Base-by-base conservation (phyloP, 30 jellyfish, hydroid and myxozoan genomes). In the Cassiopea xamachana region DNA sequence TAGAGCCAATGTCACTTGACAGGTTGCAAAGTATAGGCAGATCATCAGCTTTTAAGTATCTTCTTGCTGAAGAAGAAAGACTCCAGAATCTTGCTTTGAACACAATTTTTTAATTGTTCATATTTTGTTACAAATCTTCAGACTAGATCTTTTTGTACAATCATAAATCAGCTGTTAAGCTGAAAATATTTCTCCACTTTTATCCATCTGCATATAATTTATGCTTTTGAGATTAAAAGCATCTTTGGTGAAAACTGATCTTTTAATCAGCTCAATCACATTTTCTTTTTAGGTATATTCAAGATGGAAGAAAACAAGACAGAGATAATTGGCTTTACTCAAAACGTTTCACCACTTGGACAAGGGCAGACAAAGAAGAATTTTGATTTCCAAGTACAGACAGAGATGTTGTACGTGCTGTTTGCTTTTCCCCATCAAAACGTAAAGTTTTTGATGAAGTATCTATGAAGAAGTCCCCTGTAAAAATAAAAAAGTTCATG, bases 1-100 rank as follows among this genome's bases (percentile, higher is more conserved):
- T 90, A 9, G 94, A 90, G 55, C 90, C 93, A 39, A 64, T 84
- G 83, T 17, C 92, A n/a, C 73, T 76, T 74, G 84, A 91, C 55
- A 73, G 96, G 60, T 77, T 91, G 69, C 78, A 73, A 62, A 51
- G 60, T 10, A 69, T 86, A 8, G 46, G 49, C 9, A 55, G 1
- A 10, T 61, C 27, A 17, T 5, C 17, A 75, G 7, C 18, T 1
- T 73, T 73, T 47, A 55, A 1, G 18, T 12, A 43, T 60, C 1
- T 89, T 9, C 47, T 44, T 75, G 68, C 62, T 15, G 93, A 86
- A 2, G 93, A 86, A 73, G 82, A 61, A 69, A 74, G 93, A 0
- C 72, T 86, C 39, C 81, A 74, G 19, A 3, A 14, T 9, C 55
- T 86, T 12, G 88, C 83, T 46, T 60, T 58, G 58, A 80, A 80